phyloP scores from a whole-genome alignment of 2,888 invertebrate genomes.

The Crocallis elinguaria region DNA sequence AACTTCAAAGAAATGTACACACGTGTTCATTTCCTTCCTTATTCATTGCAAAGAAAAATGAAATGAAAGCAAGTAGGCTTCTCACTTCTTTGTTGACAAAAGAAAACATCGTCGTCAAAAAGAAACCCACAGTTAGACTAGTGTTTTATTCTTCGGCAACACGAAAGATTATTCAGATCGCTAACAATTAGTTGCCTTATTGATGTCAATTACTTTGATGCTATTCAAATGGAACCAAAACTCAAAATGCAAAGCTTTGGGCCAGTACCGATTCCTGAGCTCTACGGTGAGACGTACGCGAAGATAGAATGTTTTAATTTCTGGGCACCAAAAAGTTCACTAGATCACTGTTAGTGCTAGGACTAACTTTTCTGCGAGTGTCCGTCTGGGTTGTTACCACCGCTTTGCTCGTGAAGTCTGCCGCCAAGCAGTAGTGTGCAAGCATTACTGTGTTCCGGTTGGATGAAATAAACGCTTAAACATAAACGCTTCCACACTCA shows the following conservation, averaged over 20 bases:
- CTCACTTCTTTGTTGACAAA: neutral
- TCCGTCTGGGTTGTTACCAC: no score
- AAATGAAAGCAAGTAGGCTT: neutral
- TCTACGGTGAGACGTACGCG: neutral
- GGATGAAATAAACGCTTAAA: no score
- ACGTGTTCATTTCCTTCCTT: no score
- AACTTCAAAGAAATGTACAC: no score
- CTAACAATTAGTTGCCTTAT: constrained; percentile 14
- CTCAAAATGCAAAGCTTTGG: constrained; percentile 14
- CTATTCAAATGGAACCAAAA: constrained; percentile 20
- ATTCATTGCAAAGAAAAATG: neutral
- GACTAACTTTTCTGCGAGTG: no score
- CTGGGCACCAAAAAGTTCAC: no score
- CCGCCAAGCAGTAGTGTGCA: no score
- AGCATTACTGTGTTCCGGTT: no score
- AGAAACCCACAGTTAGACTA: neutral
- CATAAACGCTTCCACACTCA: no score
- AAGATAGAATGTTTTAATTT: constrained; percentile 18
- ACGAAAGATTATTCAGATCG: neutral
- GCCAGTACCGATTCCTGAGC: neutral
- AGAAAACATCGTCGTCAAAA: constrained; percentile 6
- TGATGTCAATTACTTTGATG: constrained; percentile 20
- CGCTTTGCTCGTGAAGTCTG: no score
- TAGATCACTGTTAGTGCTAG: no score
- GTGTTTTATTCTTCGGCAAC: no score